Conservation (phyloP, 2,113 vertebrate species). For the Phrynosoma blainvillii region DNA sequence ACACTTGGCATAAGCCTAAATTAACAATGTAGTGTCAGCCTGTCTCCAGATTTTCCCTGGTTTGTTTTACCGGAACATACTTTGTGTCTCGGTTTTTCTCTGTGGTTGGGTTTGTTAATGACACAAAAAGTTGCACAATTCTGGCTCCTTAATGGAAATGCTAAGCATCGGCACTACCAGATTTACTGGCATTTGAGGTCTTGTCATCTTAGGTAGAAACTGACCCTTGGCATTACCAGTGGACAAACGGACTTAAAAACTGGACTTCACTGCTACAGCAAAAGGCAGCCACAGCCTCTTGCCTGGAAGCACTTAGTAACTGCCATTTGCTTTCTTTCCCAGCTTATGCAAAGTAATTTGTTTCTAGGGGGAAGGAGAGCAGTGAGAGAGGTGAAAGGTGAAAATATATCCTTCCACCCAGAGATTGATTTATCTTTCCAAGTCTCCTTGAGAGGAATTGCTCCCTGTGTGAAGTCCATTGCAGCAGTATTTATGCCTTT, state of each 20-base stretch:
- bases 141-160: conserved; percentile 54
- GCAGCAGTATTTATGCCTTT: not conserved
- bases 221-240: not conserved
- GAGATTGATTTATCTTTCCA: not conserved
- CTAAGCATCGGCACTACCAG: conserved; percentile 45
- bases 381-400: not conserved
- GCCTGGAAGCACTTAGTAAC: not conserved
- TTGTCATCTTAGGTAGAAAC: conserved; percentile 26
- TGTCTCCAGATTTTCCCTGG: conserved; percentile 43
- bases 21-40: conserved; percentile 41
- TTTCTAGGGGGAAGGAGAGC: not conserved
- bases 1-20: conserved; percentile 47
- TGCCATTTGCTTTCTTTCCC: not conserved
- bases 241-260: not conserved
- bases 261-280: not conserved
- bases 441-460: not conserved
- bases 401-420: not conserved
- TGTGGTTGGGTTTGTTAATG: conserved; percentile 45
- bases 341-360: not conserved
- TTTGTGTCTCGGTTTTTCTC: conserved; percentile 45
- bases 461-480: not conserved
- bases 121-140: conserved; percentile 59
- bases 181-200: not conserved
- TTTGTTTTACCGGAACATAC: conserved; percentile 40
- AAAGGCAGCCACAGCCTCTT: not conserved